Base-by-base conservation (phyloP, 2,113 vertebrate genomes). In the Callospermophilus lateralis region DNA sequence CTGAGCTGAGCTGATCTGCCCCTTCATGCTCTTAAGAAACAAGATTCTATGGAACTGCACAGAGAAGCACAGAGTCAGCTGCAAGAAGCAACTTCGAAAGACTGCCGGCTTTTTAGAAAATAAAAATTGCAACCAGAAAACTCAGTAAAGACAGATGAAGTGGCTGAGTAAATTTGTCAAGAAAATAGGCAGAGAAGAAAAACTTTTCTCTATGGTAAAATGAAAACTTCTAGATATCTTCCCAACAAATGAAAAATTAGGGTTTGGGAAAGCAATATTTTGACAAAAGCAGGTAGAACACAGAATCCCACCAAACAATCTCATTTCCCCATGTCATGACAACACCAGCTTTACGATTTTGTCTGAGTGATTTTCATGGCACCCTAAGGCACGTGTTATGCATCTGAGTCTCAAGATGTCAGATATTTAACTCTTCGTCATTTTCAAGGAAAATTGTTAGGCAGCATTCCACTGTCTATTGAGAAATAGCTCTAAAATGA, bases 31-130 rank as follows among this genome's bases (percentile, higher is more conserved):
- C 42, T 92, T 92, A 65, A 45, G 88, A 83, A 90, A 92, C 68
- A 39, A 78, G 72, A 55, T 39, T 90, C n/a, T 83, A 34, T 63
- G 34, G 17, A 45, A 84, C 92, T 76, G 19, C 51, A 74, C 63
- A 83, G 42, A 39, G 2, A 84, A 74, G 42, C 58, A 26, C 67
- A 95, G 96, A 81, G 39, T 48, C 76, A 89, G 97, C 87, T 84
- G n/a, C 94, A 94, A 85, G 90, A 30, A 87, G n/a, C 53, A n/a
- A 67, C 26, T 84, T 58, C 8, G 65, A 72, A 92, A 84, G 94
- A 13, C 37, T 93, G 67, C 72, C 93, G 94, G 83, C 42, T 84
- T 96, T 97, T 93, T 63, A 96, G 87, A 94, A 67, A 74, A 93
- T 92, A 77, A 74, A 61, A 83, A n/a, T 4, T 84, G 92, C 90